A percentile compares a stretch with the other conserved stretches of the same genome.
phyloP scores from a whole-genome alignment of 2,888 invertebrate genomes.

The Cancer borealis region DNA sequence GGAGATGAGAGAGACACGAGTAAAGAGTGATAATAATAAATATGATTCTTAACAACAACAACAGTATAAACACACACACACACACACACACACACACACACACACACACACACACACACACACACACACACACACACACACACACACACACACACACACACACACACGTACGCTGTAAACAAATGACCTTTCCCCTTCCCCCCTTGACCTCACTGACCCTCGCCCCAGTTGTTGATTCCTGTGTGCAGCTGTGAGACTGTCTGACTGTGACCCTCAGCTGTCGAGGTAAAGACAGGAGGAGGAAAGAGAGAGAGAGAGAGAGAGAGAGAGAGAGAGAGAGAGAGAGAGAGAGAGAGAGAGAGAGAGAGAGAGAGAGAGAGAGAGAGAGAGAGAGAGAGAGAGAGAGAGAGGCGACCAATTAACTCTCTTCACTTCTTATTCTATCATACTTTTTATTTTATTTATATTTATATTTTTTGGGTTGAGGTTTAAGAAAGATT shows the following conservation, averaged over 20 bases:
- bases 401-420: not conserved
- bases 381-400: not conserved
- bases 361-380: not conserved
- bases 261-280: not conserved
- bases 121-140: not conserved
- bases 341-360: not conserved
- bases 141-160: not conserved
- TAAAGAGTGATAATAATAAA: not conserved
- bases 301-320: not conserved
- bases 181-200: not conserved
- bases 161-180: not conserved
- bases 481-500: not conserved
- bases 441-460: not conserved
- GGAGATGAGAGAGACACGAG: not conserved
- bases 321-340: not conserved
- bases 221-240: not conserved
- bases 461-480: not conserved
- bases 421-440: not conserved
- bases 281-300: not conserved
- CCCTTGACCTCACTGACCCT: slow-evolving; percentile 8
- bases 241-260: not conserved
- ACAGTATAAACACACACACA: not conserved
- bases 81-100: not conserved
- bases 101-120: not conserved
- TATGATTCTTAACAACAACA: not conserved